Percentiles rank a stretch among this genome's conserved stretches.
phyloP scores from a whole-genome alignment of 1,140 invertebrate species.

The Heliconius himera region DNA sequence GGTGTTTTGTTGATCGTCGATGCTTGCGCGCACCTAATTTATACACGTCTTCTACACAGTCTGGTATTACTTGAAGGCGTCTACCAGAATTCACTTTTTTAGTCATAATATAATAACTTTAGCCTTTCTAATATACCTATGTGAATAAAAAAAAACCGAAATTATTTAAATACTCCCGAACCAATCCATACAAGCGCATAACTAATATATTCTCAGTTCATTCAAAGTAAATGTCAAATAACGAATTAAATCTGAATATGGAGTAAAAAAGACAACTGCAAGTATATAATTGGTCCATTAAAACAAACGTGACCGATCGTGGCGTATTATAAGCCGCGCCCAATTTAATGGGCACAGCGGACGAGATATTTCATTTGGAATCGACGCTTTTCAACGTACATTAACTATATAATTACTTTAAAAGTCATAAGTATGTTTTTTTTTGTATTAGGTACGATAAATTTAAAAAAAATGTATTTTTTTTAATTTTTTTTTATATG shows the following conservation, averaged over 20 bases:
- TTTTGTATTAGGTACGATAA: not conserved
- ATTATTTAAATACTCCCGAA: not conserved
- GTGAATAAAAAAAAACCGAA: not conserved
- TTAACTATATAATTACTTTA: not conserved
- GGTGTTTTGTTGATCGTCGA: conserved; percentile 68
- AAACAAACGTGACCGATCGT: conserved; percentile 37
- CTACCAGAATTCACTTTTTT: conserved; percentile 7
- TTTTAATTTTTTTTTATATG: not conserved
- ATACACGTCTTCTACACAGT: conserved; percentile 69
- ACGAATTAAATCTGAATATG: conserved; percentile 9
- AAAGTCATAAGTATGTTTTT: not conserved
- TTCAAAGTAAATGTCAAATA: conserved; percentile 1
- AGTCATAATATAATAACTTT: not conserved
- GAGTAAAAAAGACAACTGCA: conserved; percentile 10
- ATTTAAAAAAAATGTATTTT: no score
- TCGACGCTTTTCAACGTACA: not conserved
- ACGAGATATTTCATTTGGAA: conserved; percentile 28
- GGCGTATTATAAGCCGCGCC: conserved; percentile 40
- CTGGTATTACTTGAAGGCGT: conserved; percentile 52
- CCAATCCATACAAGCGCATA: not conserved
- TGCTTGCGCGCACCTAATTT: conserved; percentile 70
- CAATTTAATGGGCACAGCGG: conserved; percentile 22
- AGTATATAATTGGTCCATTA: conserved; percentile 40
- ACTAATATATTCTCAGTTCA: not conserved
- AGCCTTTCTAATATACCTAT: not conserved